phyloP scores from a whole-genome alignment of 2,797 vertebrate genomes.

The Threskiornis aethiopicus region DNA sequence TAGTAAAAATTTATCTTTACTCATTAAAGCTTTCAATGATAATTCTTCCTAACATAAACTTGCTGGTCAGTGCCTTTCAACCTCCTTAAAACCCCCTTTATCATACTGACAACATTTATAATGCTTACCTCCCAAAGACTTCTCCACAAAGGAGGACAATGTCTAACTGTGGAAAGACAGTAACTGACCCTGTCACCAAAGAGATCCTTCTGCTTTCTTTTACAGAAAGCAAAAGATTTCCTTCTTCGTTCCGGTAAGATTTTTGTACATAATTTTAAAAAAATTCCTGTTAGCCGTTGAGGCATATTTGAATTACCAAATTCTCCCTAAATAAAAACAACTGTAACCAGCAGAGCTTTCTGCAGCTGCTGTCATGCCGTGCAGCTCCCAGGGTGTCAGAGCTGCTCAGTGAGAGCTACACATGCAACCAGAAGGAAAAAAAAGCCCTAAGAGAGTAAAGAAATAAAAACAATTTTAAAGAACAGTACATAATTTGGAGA shows the following conservation, averaged over 20 bases:
- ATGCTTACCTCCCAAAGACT: neutral
- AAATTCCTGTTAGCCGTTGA: neutral
- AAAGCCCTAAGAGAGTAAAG: neutral
- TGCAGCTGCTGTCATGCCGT: accelerated
- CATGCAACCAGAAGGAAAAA: neutral
- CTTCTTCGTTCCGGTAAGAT: neutral
- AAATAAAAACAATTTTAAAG: neutral
- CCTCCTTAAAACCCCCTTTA: neutral
- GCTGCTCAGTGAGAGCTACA: neutral
- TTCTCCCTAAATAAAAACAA: conserved; percentile 17
- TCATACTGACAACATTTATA: neutral
- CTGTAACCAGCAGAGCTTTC: neutral
- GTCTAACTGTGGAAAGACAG: neutral
- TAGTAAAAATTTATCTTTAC: neutral
- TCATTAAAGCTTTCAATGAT: neutral
- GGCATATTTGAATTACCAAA: neutral
- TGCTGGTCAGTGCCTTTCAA: neutral
- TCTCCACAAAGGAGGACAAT: neutral
- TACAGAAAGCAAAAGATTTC: neutral
- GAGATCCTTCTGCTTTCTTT: neutral
- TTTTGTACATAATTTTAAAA: neutral
- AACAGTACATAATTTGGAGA: neutral
- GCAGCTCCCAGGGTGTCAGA: neutral
- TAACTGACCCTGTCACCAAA: neutral
- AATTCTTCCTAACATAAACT: neutral